These are phyloP conservation scores for Probaryconus sp. DNA, from an alignment of 1,140 invertebrate species.

Conservation along the genomic window DNA sequence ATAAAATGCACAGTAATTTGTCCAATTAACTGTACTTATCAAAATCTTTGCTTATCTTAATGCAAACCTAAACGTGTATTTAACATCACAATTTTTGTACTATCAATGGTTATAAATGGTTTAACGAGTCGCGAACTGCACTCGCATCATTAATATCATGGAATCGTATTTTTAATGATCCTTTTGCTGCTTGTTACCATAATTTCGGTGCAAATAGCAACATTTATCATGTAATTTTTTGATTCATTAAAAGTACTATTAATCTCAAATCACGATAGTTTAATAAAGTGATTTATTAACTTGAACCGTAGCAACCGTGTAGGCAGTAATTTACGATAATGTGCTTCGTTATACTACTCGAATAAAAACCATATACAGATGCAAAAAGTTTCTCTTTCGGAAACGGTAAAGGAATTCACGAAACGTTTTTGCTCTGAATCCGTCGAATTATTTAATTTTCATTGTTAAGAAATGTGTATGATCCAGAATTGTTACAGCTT, in stretches of 20 bases:
- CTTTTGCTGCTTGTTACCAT: conserved; percentile 33
- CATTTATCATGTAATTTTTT: conserved; percentile 35
- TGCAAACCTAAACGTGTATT: too few species aligned
- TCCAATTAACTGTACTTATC: too few species aligned
- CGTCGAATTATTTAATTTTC: conserved; percentile 19
- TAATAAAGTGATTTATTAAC: conserved; percentile 8
- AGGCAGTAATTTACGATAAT: too few species aligned
- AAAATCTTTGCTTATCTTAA: too few species aligned
- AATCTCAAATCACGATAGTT: conserved; percentile 12
- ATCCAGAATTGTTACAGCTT: conserved; percentile 33
- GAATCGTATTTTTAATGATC: conserved; percentile 30
- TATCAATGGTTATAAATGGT: too few species aligned
- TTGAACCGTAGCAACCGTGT: too few species aligned
- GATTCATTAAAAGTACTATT: conserved; percentile 8
- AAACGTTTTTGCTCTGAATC: too few species aligned
- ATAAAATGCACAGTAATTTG: too few species aligned
- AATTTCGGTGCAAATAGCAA: conserved; percentile 11
- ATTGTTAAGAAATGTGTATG: conserved; percentile 28
- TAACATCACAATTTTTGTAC: conserved; percentile 18
- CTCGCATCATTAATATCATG: conserved; percentile 22
- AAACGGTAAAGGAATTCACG: too few species aligned
- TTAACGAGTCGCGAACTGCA: background rate
- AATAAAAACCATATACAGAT: too few species aligned
- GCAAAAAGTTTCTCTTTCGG: background rate
- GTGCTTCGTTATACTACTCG: too few species aligned